Percentiles rank a stretch among this genome's conserved stretches.
phyloP scores from a whole-genome alignment of 2,888 invertebrate species.

The Drosophila prolongata region DNA sequence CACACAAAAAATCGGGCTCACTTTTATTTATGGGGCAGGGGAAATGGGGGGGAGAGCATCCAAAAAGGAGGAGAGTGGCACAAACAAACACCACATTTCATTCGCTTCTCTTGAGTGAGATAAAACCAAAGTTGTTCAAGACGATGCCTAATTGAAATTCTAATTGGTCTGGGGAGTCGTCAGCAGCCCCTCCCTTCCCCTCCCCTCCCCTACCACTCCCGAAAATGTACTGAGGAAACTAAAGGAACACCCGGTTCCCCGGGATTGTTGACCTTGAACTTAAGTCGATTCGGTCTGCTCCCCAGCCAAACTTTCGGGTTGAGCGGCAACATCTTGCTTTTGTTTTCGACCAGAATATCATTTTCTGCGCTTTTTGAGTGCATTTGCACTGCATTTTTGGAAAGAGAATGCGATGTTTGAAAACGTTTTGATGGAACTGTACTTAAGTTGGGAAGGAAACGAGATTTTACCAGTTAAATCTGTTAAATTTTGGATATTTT shows the following conservation, averaged over 20 bases:
- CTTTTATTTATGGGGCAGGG: conserved; percentile 41
- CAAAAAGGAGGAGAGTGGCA: conserved; percentile 12
- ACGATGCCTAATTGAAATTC: conserved; percentile 59
- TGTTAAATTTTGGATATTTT: too few relatives aligned
- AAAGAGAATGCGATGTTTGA: neutral
- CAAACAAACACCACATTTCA: conserved; percentile 4
- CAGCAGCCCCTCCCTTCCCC: conserved; percentile 10
- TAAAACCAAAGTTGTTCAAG: conserved; percentile 24
- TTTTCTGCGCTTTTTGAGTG: conserved; percentile 23
- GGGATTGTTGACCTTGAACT: conserved; percentile 64
- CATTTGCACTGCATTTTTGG: conserved; percentile 21
- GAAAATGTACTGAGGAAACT: conserved; percentile 9
- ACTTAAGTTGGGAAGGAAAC: neutral
- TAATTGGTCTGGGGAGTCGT: conserved; percentile 40
- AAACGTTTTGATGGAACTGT: conserved; percentile 16
- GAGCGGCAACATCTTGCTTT: neutral
- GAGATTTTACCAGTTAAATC: neutral
- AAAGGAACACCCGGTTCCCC: conserved; percentile 3
- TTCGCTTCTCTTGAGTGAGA: conserved; percentile 43
- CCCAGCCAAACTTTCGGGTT: conserved; percentile 2
- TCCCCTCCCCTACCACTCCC: conserved; percentile 1
- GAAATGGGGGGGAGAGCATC: neutral
- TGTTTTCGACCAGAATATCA: conserved; percentile 12
- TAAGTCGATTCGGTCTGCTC: conserved; percentile 29
- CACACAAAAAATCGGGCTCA: conserved; percentile 64